phyloP scores from a whole-genome alignment of 1,140 invertebrate genomes.

The Palaemon carinicauda region DNA sequence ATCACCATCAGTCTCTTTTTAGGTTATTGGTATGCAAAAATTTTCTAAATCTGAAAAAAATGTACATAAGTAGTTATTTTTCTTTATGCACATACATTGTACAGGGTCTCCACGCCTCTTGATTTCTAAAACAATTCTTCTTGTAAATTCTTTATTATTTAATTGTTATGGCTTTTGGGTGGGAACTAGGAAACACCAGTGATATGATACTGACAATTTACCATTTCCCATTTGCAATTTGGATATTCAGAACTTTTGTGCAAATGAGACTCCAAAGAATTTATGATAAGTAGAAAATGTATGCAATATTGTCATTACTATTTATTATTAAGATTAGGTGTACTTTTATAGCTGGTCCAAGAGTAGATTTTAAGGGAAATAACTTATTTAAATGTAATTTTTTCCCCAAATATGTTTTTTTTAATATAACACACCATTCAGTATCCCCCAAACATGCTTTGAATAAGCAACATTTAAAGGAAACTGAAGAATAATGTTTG shows the following conservation, averaged over 20 bases:
- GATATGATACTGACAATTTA: background rate
- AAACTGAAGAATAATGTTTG: no score
- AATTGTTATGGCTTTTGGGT: background rate
- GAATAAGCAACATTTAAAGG: no score
- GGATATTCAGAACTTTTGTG: conserved; percentile 41
- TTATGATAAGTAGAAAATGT: conserved; percentile 39
- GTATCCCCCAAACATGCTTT: background rate
- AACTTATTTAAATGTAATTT: conserved; percentile 51
- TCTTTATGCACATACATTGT: conserved; percentile 41
- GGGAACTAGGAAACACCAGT: conserved; percentile 34
- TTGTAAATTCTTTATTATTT: background rate
- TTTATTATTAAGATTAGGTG: conserved; percentile 46
- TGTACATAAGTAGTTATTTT: conserved; percentile 51
- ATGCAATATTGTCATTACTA: conserved; percentile 50
- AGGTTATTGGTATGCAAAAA: background rate
- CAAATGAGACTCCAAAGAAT: conserved; percentile 38
- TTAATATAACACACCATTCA: background rate
- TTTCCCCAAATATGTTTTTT: conserved; percentile 1
- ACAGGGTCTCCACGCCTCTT: conserved; percentile 30
- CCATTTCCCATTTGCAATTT: background rate
- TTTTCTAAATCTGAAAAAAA: conserved; percentile 13
- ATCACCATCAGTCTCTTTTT: background rate
- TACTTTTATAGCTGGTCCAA: conserved; percentile 52
- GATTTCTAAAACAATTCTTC: background rate
- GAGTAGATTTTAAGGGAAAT: conserved; percentile 43